Evolutionary conservation across 2,113 vertebrate genomes (phyloP).

Genomic region (Rostratula benghalensis): DNA sequence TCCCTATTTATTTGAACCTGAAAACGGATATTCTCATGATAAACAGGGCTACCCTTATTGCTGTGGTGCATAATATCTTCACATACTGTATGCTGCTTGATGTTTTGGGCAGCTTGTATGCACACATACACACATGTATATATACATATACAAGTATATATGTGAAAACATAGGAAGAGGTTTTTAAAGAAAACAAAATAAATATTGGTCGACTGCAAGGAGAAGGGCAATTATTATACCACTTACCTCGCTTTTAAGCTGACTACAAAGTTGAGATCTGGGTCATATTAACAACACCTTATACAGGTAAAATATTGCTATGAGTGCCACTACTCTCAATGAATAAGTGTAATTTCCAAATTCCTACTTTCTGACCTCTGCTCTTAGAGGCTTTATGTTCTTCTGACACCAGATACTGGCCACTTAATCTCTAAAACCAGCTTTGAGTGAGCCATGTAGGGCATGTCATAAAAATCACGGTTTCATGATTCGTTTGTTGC

Average conservation of each 20-base stretch:
- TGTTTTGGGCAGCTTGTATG: not conserved
- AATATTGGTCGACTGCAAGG: not conserved
- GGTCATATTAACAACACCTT: not conserved
- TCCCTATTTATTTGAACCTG: not conserved
- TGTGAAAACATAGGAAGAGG: not conserved
- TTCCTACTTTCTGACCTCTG: not conserved
- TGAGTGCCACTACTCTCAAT: not conserved
- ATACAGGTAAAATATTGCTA: not conserved
- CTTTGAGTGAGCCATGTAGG: not conserved
- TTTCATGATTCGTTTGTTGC: not conserved
- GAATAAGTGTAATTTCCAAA: not conserved
- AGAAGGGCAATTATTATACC: not conserved
- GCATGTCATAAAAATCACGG: not conserved
- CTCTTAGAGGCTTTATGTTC: not conserved
- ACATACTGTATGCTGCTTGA: not conserved
- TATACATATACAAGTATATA: not conserved
- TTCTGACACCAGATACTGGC: not conserved
- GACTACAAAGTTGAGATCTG: not conserved
- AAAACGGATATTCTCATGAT: not conserved
- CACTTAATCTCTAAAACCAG: not conserved
- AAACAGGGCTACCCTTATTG: not conserved
- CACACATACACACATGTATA: accelerated
- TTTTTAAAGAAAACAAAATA: not conserved
- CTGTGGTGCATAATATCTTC: not conserved
- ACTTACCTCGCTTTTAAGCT: not conserved